Evolutionary conservation across 2,113 vertebrate genomes (phyloP), one percentile per base, ranked within the genome.

Genomic region (Apodemus sylvaticus): DNA sequence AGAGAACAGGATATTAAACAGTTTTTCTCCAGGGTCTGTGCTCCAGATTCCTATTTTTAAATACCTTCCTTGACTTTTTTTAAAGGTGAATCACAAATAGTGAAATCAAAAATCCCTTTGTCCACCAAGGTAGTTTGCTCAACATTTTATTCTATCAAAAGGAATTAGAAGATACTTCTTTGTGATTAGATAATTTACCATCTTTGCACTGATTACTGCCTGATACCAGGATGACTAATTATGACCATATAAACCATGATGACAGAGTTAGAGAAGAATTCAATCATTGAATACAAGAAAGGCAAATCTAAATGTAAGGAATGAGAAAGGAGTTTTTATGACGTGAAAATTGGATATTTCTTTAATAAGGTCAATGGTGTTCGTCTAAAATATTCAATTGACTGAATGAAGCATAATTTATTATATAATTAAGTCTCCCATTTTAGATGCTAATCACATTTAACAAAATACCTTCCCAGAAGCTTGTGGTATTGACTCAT

Each of bases 291-390:
- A n/a, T 45, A 39, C 60, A 1, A 34, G 26, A 20, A 53, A 4
- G 26, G 19, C 2, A 93, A 76, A 89, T 53, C 6, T 29, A 76
- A 77, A 92, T 17, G 2, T 20, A 64, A 48, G 13, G 0, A 0
- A 0, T 64, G 0, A 73, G 0, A 9, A 68, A 34, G 19, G 2
- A 11, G 6, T 3, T 26, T 29, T 39, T 53, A n/a, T 71, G 31
- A 39, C 7, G 7, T 53, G 20, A 29, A 6, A 53, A 24, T 55
- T 24, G 7, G 6, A 1, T 73, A 68, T 51, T 24, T 89, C 51
- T 92, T 89, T 16, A 6, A 78, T 17, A 8, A 39, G 5, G 24
- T 64, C 8, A 36, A n/a, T n/a, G 6, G 48, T 86, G 79, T 86
- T 79, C 14, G 55, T 16, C 13, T 82, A 76, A 87, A 29, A 3